Evolutionary conservation across 2,113 vertebrate genomes (phyloP), one percentile per base, ranked within the genome.

Genomic region (Bubo scandiacus): DNA sequence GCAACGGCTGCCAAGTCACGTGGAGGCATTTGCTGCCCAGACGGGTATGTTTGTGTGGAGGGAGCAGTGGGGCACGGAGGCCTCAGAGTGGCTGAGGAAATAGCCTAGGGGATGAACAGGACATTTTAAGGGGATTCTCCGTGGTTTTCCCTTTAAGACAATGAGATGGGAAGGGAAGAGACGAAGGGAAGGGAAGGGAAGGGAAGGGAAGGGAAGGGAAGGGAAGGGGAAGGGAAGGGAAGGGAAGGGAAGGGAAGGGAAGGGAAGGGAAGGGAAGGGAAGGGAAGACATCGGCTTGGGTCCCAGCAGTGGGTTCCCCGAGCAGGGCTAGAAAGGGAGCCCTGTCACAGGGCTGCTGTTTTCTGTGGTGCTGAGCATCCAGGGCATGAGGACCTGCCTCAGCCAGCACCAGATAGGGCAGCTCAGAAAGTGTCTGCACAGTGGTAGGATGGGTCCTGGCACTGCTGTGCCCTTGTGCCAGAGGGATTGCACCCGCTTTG

Each of bases 401-500:
- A 58, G 22, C 22, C 10, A 1, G 45, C 17, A 45, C 54, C 54
- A 25, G 23, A 30, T 3, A 52, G 20, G 40, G 62, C 38, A 61
- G 18, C 17, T 68, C 38, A 77, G 55, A 47, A 77, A 40, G 47
- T n/a, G 55, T 22, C 54, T 59, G 45, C 0, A 1, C 14, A 38
- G 87, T 23, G 38, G 15, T 6, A 5, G 30, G 27, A 32, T 0
- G 1, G 22, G 34, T 40, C 54, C 34, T 62, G 34, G 70, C 54
- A 29, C 6, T 6, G 38, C 62, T 29, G 27, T 47, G 34, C 12
- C 40, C 54, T 23, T 34, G 45, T 38, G 22, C 26, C 0, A 2
- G 22, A 52, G 23, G 38, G 15, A 43, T 38, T 0, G 0, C 34
- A 45, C 27, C 54, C 6, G 0, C 34, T 61, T 18, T 45, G 27